Base-by-base conservation (phyloP, 1,140 invertebrate genomes). In the Drosophila funebris region DNA sequence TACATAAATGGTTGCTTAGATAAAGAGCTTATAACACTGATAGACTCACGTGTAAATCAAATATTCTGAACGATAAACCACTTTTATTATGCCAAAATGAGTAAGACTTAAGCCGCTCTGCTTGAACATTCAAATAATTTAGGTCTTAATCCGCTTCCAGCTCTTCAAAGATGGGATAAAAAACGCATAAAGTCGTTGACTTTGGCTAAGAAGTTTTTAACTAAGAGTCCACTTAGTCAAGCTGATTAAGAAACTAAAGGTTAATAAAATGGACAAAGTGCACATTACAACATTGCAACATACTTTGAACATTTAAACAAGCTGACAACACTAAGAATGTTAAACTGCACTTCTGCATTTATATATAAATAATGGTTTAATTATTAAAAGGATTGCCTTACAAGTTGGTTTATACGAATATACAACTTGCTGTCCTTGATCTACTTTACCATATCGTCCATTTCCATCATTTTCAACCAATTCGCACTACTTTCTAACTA, bases 361-460 rank as follows among this genome's bases (percentile, higher is more conserved):
- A 31, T 8, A 6, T 31, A 2, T 31, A 9, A 31, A 31, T 31
- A n/a, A n/a, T n/a, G n/a, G n/a, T n/a, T n/a, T n/a, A n/a, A n/a
- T n/a, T n/a, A n/a, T n/a, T n/a, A n/a, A n/a, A n/a, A n/a, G n/a
- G n/a, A n/a, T n/a, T n/a, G n/a, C n/a, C n/a, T n/a, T n/a, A n/a
- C n/a, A n/a, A n/a, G n/a, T n/a, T n/a, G n/a, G n/a, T n/a, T n/a
- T n/a, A n/a, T n/a, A n/a, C n/a, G n/a, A n/a, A n/a, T 7, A 8
- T 16, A 18, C 14, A 39, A 48, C 56, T 14, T 7, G 44, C 22
- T 67, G 63, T 68, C 64, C 64, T 68, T 68, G 64, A 68, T 68
- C 64, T 20, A 68, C 33, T 68, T 54, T 3, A 6, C 44, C 33
- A 31, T 16, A 33, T 4, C 5, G 43, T 8, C 14, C 4, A 36